Base-by-base conservation (phyloP, 2,797 vertebrate species). In the Labroides dimidiatus region DNA sequence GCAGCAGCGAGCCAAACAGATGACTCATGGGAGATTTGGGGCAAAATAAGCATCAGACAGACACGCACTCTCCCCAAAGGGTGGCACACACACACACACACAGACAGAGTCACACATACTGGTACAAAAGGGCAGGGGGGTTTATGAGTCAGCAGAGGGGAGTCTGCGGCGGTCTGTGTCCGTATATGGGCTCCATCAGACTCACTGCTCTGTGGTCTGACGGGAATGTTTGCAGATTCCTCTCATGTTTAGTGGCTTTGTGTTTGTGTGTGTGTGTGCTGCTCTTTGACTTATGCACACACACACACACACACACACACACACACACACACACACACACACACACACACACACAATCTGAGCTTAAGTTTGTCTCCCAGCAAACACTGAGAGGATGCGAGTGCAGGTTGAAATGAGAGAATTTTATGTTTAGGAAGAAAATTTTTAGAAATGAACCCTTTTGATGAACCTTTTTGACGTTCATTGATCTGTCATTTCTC, bases 191-290 rank as follows among this genome's bases (percentile, higher is more conserved):
- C 81, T 84, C 76, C 13, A 19, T 77, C 75, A 68, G 80, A 60
- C 86, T 59, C 13, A 3, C 62, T 76, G 55, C 19, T 9, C 76
- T 71, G 87, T 80, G 86, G 87, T 79, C 84, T 93, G 84, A 68
- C 57, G 84, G 84, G 87, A 93, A 91, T 84, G 81, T 74, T 81
- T 75, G 82, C 80, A 80, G 85, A 93, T 93, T 94, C 94, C 85
- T 86, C 49, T 78, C 78, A 82, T 92, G 91, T 93, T 93, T 93
- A 67, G 81, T 85, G 87, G 88, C 82, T 92, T 75, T 74, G 75
- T 33, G 30, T 33, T 33, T 85, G 72, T 84, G 65, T 64, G 45
- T 37, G 77, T 67, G 71, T 85, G 41, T 39, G 41, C 43, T 76
- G 59, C 66, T 65, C 49, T 17, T 9, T 64, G 5, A 61, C 8